Conservation (phyloP, 1,140 invertebrate genomes). For the Leguminivora glycinivorella region DNA sequence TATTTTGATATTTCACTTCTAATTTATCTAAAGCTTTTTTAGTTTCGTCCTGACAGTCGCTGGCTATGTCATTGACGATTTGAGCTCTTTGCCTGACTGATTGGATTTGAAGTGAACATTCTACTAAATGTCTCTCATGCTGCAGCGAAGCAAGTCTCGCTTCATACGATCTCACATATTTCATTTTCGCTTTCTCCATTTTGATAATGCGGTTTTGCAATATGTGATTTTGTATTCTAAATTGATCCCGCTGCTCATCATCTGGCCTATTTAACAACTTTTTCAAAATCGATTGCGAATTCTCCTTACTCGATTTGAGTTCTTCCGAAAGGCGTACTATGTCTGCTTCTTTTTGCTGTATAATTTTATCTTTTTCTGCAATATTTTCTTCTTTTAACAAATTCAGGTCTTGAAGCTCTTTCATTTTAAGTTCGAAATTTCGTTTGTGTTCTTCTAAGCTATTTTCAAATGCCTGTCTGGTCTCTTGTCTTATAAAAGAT, state of each 20-base stretch:
- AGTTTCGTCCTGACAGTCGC: slow-evolving; percentile 60
- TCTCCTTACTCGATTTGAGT: slow-evolving; percentile 51
- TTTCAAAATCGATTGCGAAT: slow-evolving; percentile 46
- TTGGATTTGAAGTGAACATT: slow-evolving; percentile 63
- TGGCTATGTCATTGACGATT: slow-evolving; percentile 52
- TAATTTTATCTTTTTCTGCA: slow-evolving; percentile 52
- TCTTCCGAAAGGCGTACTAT: slow-evolving; percentile 45
- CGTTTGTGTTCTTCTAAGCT: slow-evolving; percentile 48
- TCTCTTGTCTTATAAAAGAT: slow-evolving; percentile 44
- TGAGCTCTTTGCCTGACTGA: slow-evolving; percentile 60
- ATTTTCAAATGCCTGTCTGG: slow-evolving; percentile 49
- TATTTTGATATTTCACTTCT: slow-evolving; percentile 69
- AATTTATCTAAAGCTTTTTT: slow-evolving; percentile 55
- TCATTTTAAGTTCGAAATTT: slow-evolving; percentile 47
- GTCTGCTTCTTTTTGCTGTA: slow-evolving; percentile 49
- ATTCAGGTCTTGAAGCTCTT: slow-evolving; percentile 43
- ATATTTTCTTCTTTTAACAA: slow-evolving; percentile 41
- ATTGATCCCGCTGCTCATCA: slow-evolving; percentile 41
- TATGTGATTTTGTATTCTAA: slow-evolving; percentile 45
- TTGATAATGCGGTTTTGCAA: slow-evolving; percentile 58
- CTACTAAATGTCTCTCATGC: slow-evolving; percentile 59
- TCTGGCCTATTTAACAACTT: slow-evolving; percentile 49
- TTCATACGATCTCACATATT: slow-evolving; percentile 54
- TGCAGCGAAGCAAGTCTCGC: slow-evolving; percentile 55
- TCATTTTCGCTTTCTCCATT: slow-evolving; percentile 56